Percentiles rank a stretch among this genome's conserved stretches.
Conservation (phyloP, 1,140 invertebrate species). For the Pseudomyrmex pallidus region DNA sequence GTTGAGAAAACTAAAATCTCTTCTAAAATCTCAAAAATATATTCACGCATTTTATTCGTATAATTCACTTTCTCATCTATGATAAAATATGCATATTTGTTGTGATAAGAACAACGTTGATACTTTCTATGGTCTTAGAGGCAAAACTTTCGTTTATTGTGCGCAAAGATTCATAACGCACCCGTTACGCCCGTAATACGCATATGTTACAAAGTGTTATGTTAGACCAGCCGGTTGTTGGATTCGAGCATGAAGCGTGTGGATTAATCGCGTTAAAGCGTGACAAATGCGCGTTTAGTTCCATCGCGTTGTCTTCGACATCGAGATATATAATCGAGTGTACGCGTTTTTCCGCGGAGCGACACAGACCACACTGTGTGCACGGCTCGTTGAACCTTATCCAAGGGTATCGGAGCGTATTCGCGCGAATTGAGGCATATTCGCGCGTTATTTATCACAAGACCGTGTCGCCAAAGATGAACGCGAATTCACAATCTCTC, state of each 20-base stretch:
- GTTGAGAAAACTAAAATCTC: neutral
- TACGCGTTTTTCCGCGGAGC: constrained; percentile 7
- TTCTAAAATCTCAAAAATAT: neutral
- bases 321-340: constrained; percentile 12
- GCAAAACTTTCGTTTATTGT: too few relatives aligned
- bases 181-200: too few relatives aligned
- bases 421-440: constrained; percentile 72
- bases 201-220: neutral
- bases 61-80: neutral
- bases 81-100: neutral
- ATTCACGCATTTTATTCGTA: neutral
- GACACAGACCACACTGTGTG: constrained; percentile 72
- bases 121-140: neutral
- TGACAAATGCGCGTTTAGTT: constrained; percentile 33
- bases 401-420: constrained; percentile 72
- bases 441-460: constrained; percentile 71
- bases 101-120: neutral
- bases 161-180: too few relatives aligned
- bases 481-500: constrained; percentile 67
- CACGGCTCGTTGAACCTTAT: constrained; percentile 72
- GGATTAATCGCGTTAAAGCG: constrained; percentile 48
- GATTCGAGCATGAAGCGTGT: neutral
- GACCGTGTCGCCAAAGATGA: constrained; percentile 53
- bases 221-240: neutral
- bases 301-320: constrained; percentile 35